Base-by-base conservation (phyloP, 2,888 invertebrate species). In the Chalcosyrphus nemorum region DNA sequence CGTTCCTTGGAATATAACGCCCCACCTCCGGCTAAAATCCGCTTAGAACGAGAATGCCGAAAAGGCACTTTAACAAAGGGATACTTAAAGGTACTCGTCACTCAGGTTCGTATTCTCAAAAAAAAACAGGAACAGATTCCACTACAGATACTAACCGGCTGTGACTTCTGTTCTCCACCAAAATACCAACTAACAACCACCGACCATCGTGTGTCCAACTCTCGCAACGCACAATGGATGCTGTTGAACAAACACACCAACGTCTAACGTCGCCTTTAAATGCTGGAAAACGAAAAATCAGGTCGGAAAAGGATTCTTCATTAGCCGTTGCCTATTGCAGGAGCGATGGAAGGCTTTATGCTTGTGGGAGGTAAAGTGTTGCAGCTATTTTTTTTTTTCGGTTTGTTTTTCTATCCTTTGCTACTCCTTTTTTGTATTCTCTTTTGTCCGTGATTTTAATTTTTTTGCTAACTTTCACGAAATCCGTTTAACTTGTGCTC, bases 51-150 rank as follows among this genome's bases (percentile, higher is more conserved):
- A 88, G 94, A 95, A 86, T 94, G 94, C 1, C 96, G 96, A 0
- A 92, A 97, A 0, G 94, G 95, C 1, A 96, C 96, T 0, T 92
- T 97, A 0, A 96, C 97, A 0, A 94, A 95, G 5, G 97, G 97
- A 0, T 95, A 96, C 88, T 90, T 97, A 27, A 94, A 94, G 88
- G 95, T 96, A 2, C 91, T 97, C 7, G 93, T 96, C 70, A 93
- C 95, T 88, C 97, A 97, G 93, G 95, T 97, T 86, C 57, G 76
- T 74, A 77, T 77, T 43, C 24, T n/a, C n/a, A n/a, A n/a, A n/a
- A 47, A 52, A 74, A 29, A 57, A 11, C 35, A 43, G 43, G 24
- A 43, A 54, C 5, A 54, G 29, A 63, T 59, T 7, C 41, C 52
- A 21, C 19, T 24, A n/a, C 9, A 50, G 61, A 76, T 77, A 76